phyloP scores from a whole-genome alignment of 2,113 vertebrate genomes.

The Cyphomyrus plagiostoma region DNA sequence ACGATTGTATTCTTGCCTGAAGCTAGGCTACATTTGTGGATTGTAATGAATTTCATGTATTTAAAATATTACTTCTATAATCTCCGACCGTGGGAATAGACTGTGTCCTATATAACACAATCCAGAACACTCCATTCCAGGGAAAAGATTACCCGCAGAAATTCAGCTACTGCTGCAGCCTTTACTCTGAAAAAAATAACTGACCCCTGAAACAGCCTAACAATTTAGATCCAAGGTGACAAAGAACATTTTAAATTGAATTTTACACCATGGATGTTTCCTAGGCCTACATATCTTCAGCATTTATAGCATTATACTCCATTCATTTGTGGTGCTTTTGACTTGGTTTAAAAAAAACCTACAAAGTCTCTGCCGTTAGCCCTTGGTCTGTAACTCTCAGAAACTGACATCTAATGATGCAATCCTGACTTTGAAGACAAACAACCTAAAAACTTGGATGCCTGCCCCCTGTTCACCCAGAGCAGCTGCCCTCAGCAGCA shows the following conservation, averaged over 20 bases:
- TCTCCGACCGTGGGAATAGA: background rate
- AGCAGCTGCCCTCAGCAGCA: background rate
- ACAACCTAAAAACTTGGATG: background rate
- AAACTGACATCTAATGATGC: background rate
- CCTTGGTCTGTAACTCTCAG: background rate
- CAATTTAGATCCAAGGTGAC: background rate
- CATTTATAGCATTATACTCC: background rate
- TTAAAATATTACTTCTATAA: slow-evolving; percentile 6
- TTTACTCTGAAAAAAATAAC: background rate
- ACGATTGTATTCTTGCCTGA: background rate
- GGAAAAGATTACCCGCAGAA: background rate
- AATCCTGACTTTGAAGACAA: background rate
- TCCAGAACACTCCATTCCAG: background rate
- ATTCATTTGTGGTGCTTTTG: background rate
- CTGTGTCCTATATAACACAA: background rate
- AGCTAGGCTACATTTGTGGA: background rate
- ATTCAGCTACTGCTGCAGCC: background rate
- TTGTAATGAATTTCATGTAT: background rate
- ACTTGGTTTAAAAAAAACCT: background rate
- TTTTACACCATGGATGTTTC: background rate
- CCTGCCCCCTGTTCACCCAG: background rate
- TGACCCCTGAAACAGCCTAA: background rate
- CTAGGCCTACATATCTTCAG: background rate
- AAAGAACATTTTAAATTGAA: background rate
- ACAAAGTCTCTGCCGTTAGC: background rate